Evolutionary conservation across 53 echinoderm and acorn worm species (phyloP).

Genomic region (Henricia sp.): DNA sequence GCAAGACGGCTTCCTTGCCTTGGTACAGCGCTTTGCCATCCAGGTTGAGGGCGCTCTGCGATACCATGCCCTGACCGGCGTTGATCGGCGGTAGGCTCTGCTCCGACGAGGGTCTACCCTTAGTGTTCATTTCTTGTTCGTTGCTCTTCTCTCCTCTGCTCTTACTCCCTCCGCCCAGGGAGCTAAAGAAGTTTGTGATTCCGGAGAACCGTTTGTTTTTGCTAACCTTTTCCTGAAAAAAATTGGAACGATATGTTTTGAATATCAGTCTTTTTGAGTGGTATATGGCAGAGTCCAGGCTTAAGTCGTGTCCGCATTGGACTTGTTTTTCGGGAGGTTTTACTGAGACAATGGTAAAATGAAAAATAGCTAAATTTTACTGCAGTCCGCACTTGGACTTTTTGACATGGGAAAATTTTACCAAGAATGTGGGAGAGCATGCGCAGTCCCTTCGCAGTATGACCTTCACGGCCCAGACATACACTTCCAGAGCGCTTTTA

Average conservation of each 20-base stretch:
- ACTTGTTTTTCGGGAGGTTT: too few relatives aligned
- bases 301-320: background rate
- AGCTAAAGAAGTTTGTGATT: conserved; percentile 71
- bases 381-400: background rate
- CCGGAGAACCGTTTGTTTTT: conserved; percentile 70
- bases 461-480: too few relatives aligned
- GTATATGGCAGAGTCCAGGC: background rate
- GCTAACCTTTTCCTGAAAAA: conserved; percentile 50
- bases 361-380: background rate
- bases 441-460: too few relatives aligned
- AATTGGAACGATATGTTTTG: background rate
- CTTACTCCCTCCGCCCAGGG: conserved; percentile 67
- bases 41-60: conserved; percentile 64
- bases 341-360: too few relatives aligned
- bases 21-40: conserved; percentile 12
- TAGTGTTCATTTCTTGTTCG: conserved; percentile 53
- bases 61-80: conserved; percentile 82
- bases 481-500: too few relatives aligned
- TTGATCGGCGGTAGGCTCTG: conserved; percentile 78
- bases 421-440: too few relatives aligned
- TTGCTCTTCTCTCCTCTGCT: conserved; percentile 53
- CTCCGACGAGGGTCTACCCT: conserved; percentile 58
- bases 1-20: conserved; percentile 45
- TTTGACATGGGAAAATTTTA: too few relatives aligned
- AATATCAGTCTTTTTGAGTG: too few relatives aligned